Evolutionary conservation across 2,797 vertebrate species (phyloP).

Genomic region (Loris lydekkerianus): DNA sequence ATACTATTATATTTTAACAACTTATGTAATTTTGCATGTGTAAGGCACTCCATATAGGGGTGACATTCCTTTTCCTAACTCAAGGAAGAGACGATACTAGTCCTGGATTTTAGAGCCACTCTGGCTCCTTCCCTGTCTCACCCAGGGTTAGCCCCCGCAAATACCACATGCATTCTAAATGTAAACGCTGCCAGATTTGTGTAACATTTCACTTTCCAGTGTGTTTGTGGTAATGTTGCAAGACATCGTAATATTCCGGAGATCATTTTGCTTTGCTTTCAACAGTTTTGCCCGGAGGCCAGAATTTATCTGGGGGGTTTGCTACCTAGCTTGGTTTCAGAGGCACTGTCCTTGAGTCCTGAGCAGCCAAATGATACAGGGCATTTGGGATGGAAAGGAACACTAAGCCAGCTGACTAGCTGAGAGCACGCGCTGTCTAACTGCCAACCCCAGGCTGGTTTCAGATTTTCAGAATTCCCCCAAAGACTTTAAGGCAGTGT

Average conservation of each 20-base stretch:
- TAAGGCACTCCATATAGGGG: neutral
- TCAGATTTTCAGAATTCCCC: neutral
- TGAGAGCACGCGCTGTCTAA: accelerated
- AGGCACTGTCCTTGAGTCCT: neutral
- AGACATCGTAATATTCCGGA: neutral
- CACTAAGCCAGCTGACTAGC: neutral
- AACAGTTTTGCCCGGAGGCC: slow-evolving; percentile 17
- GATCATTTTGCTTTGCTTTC: slow-evolving; percentile 2
- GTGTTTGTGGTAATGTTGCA: neutral
- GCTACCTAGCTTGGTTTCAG: slow-evolving; percentile 39
- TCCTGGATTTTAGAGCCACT: neutral
- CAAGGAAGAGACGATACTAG: neutral
- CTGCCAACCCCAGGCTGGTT: neutral
- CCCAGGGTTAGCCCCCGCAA: neutral
- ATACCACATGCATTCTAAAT: slow-evolving; percentile 45
- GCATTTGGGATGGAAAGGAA: neutral
- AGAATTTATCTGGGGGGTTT: neutral
- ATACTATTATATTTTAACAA: neutral
- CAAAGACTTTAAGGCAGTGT: neutral
- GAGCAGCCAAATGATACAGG: neutral
- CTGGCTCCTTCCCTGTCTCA: neutral
- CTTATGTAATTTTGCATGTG: neutral
- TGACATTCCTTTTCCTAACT: neutral
- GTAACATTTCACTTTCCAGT: neutral
- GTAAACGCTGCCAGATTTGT: slow-evolving; percentile 53